phyloP scores from a whole-genome alignment of 1,140 invertebrate species.

The Zelostemma sp. region DNA sequence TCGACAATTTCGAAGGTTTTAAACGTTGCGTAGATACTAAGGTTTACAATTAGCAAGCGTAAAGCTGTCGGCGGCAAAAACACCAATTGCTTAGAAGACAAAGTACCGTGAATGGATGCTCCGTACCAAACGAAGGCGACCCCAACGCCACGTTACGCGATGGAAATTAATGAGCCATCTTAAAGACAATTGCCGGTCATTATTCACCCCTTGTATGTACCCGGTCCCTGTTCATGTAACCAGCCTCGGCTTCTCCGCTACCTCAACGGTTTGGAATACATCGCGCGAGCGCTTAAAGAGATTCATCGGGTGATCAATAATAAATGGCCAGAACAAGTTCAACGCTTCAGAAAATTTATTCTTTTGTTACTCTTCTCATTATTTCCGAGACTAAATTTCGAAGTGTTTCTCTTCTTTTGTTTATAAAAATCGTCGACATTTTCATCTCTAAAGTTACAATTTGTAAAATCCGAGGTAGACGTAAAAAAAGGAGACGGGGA shows the following conservation, averaged over 20 bases:
- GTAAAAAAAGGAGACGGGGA: not conserved
- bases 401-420: not conserved
- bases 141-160: constrained; percentile 25
- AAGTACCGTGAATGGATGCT: constrained; percentile 34
- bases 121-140: constrained; percentile 9
- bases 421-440: no score
- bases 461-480: no score
- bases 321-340: no score
- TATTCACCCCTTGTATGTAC: constrained; percentile 40
- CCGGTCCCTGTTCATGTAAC: no score
- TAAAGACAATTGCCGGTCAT: constrained; percentile 53
- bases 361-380: not conserved
- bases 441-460: no score
- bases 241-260: no score
- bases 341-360: no score
- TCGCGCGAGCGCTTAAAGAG: no score
- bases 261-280: constrained; percentile 2
- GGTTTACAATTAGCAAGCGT: not conserved
- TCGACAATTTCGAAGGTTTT: no score
- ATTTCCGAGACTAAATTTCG: not conserved
- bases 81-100: constrained; percentile 31
- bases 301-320: no score
- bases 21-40: no score
- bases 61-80: constrained; percentile 11
- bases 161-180: constrained; percentile 53